Evolutionary conservation across 1,140 invertebrate species (phyloP).

Genomic region (Thalassaphorura encarpata): DNA sequence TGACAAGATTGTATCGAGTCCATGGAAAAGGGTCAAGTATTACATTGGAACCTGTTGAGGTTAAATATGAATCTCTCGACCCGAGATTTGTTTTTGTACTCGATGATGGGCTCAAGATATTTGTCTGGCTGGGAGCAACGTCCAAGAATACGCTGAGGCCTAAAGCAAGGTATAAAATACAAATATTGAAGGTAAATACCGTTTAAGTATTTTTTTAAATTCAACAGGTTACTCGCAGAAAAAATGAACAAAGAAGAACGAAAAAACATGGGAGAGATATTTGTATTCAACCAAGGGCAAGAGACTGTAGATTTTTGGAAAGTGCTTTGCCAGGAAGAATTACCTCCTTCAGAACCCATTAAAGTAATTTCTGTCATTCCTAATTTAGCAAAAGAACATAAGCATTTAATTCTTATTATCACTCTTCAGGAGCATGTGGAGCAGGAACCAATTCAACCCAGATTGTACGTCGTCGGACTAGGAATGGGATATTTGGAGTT

Average conservation of each 20-base stretch:
- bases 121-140: slow-evolving; percentile 81
- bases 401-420: not conserved
- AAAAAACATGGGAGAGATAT: slow-evolving; percentile 87
- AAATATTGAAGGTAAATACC: not conserved
- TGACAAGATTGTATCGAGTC: slow-evolving; percentile 76
- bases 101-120: slow-evolving; percentile 77
- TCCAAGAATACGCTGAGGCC: slow-evolving; percentile 92
- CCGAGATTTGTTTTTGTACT: slow-evolving; percentile 84
- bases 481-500: slow-evolving; percentile 98
- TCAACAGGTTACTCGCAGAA: slow-evolving; percentile 73
- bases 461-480: slow-evolving; percentile 85
- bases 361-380: slow-evolving; percentile 7
- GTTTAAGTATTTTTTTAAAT: slow-evolving; percentile 11
- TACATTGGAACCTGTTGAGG: slow-evolving; percentile 80
- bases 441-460: slow-evolving; percentile 62
- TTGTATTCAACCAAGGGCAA: slow-evolving; percentile 66
- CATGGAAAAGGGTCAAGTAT: slow-evolving; percentile 77
- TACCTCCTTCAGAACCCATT: slow-evolving; percentile 35
- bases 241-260: slow-evolving; percentile 99
- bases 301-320: slow-evolving; percentile 81
- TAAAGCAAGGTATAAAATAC: slow-evolving; percentile 56
- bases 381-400: not conserved
- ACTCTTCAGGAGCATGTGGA: slow-evolving; percentile 69
- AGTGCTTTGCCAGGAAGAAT: slow-evolving; percentile 46
- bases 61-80: slow-evolving; percentile 64